Conservation (phyloP, 1,140 invertebrate genomes). For the Leptonema lineaticorne region DNA sequence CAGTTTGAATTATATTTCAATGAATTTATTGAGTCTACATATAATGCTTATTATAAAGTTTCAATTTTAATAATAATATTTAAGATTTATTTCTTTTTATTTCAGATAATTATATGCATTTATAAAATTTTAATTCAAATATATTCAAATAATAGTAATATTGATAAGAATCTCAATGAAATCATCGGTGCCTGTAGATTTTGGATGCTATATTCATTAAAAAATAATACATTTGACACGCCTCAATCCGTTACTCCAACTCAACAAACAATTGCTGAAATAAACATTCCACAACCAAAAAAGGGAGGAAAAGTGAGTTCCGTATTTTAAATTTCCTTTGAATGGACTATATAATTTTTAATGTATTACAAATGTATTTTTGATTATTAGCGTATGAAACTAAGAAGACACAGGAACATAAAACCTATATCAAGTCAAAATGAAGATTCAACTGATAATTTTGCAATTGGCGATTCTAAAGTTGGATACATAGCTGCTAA, state of each 20-base stretch:
- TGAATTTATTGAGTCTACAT: background rate
- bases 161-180: conserved; percentile 31
- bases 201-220: conserved; percentile 36
- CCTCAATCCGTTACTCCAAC: conserved; percentile 35
- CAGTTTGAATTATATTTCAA: too few species aligned
- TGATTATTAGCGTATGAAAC: conserved; percentile 2
- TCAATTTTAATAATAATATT: background rate
- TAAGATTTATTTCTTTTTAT: too few species aligned
- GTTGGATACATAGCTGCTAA: conserved; percentile 47
- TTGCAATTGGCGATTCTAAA: conserved; percentile 25
- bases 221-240: conserved; percentile 8
- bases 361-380: background rate
- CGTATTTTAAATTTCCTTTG: background rate
- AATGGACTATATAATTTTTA: background rate
- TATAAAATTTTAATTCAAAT: conserved; percentile 19
- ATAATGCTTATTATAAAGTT: background rate
- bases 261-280: conserved; percentile 37
- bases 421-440: conserved; percentile 50
- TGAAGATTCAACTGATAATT: conserved; percentile 49
- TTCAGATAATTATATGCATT: conserved; percentile 34
- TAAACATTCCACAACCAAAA: background rate
- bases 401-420: conserved; percentile 51
- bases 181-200: conserved; percentile 34
- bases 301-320: conserved; percentile 38
- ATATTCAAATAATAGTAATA: conserved; percentile 22